Conservation (phyloP, 2,888 invertebrate species). For the Osmoderma eremita region DNA sequence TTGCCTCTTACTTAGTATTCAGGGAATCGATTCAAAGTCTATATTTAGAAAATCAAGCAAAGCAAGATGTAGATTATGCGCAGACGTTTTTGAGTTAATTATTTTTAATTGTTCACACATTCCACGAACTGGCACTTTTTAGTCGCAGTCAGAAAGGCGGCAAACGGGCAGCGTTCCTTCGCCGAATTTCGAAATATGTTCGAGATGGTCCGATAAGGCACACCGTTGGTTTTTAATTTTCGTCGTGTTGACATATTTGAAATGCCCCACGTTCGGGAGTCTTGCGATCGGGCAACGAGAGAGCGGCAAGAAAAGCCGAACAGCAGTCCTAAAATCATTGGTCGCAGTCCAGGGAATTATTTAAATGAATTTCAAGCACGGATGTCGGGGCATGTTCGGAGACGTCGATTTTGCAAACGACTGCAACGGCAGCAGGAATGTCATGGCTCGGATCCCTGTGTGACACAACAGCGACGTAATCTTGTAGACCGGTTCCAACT, state of each 20-base stretch:
- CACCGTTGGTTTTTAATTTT: constrained; percentile 38
- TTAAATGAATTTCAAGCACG: constrained; percentile 38
- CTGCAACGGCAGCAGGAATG: constrained; percentile 33
- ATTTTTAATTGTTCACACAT: constrained; percentile 36
- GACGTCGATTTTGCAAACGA: constrained; percentile 35
- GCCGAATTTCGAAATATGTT: constrained; percentile 30
- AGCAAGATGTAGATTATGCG: constrained; percentile 15
- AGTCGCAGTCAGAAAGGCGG: not conserved
- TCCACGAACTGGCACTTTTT: constrained; percentile 21
- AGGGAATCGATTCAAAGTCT: too few species aligned
- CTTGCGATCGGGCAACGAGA: constrained; percentile 15
- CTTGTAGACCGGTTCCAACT: constrained; percentile 34
- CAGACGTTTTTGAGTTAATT: constrained; percentile 23
- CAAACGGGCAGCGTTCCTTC: constrained; percentile 9
- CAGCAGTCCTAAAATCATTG: constrained; percentile 30
- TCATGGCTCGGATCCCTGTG: constrained; percentile 30
- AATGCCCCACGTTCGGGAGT: constrained; percentile 29
- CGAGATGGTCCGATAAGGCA: constrained; percentile 27
- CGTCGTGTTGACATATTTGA: constrained; percentile 38
- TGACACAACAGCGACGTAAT: constrained; percentile 35
- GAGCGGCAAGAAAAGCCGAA: constrained; percentile 24
- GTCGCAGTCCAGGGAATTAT: constrained; percentile 30
- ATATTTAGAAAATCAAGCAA: not conserved
- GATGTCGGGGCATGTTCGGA: constrained; percentile 35
- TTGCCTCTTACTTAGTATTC: too few species aligned